These are phyloP conservation scores for Nothobranchius furzeri DNA, from an alignment of 2,113 vertebrate genomes.

Conservation along the genomic window DNA sequence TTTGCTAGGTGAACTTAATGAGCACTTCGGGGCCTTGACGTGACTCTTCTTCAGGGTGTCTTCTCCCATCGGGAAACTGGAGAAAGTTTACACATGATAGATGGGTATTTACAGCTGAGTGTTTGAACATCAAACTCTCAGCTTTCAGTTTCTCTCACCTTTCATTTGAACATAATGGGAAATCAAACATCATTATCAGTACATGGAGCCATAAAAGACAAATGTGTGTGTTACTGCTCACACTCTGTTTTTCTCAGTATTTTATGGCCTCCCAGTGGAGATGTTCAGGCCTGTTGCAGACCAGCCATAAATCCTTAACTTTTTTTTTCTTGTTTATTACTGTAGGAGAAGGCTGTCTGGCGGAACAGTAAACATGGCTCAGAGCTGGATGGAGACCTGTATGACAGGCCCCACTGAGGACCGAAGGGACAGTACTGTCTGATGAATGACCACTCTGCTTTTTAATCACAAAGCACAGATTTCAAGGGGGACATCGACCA, in stretches of 20 bases:
- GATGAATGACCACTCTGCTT: slow-evolving; percentile 55
- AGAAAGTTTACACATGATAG: slow-evolving; percentile 51
- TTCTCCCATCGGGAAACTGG: slow-evolving; percentile 38
- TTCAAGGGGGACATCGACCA: slow-evolving; percentile 45
- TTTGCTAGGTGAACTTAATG: slow-evolving; percentile 53
- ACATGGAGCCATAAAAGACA: slow-evolving; percentile 73
- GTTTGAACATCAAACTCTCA: slow-evolving; percentile 41
- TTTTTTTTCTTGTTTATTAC: slow-evolving; percentile 46
- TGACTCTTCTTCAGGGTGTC: slow-evolving; percentile 32
- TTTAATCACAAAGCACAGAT: slow-evolving; percentile 63
- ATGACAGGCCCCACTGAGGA: slow-evolving; percentile 63
- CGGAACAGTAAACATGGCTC: slow-evolving; percentile 77
- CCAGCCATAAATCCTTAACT: slow-evolving; percentile 70
- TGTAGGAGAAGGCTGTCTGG: slow-evolving; percentile 68
- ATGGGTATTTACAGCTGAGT: slow-evolving; percentile 41
- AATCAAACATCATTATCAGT: slow-evolving; percentile 78
- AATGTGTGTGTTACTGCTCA: slow-evolving; percentile 67
- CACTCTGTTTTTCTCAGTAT: slow-evolving; percentile 65
- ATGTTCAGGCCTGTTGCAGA: slow-evolving; percentile 66
- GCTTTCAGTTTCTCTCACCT: slow-evolving; percentile 54
- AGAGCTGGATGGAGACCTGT: slow-evolving; percentile 57
- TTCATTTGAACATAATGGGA: slow-evolving; percentile 73
- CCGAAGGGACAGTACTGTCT: slow-evolving; percentile 62
- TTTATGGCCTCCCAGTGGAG: slow-evolving; percentile 72
- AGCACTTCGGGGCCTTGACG: slow-evolving; percentile 48